Evolutionary conservation across 2,888 invertebrate species (phyloP), one percentile per base, ranked within the genome.

Genomic region (Leptura quadrifasciata): DNA sequence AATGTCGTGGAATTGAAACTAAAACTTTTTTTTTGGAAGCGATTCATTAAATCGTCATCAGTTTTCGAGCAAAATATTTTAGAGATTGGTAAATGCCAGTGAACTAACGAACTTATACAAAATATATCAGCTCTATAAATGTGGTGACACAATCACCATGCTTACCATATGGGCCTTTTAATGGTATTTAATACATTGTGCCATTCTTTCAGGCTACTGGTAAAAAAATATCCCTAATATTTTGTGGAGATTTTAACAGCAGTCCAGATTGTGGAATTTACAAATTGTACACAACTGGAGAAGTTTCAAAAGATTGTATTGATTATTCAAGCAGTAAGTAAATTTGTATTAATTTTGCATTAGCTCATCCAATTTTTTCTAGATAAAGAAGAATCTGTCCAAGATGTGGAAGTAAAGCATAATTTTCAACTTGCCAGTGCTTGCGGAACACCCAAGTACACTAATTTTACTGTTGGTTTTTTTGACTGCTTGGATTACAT

Each of bases 181-280:
- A n/a, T n/a, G n/a, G n/a, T n/a, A n/a, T n/a, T n/a, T n/a, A n/a
- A n/a, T n/a, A n/a, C n/a, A n/a, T n/a, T n/a, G n/a, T n/a, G n/a
- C n/a, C n/a, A n/a, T n/a, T 31, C 71, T 84, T 87, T 74, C 80
- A 91, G 90, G 82, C 90, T 75, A 21, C 69, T 5, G 85, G 87
- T 0, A 86, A 89, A 35, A 89, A 90, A 63, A 90, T 96, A 39
- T 93, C 94, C 1, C 85, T 97, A 2, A 88, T 98, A 76, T 92
- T 97, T 82, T 96, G 96, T 89, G 98, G 98, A 0, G 98, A 98
- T 88, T 98, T 98, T 85, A 98, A 98, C 87, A 97, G 96, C 88
- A 93, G 93, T 0, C 97, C 98, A 0, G 93, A 94, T 65, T 95
- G 94, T 88, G 97, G 96, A 0, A 94, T 97, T 83, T 96, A 94